These are phyloP conservation scores for Epinotia nisella DNA, from an alignment of 2,888 invertebrate genomes.

Conservation along the genomic window DNA sequence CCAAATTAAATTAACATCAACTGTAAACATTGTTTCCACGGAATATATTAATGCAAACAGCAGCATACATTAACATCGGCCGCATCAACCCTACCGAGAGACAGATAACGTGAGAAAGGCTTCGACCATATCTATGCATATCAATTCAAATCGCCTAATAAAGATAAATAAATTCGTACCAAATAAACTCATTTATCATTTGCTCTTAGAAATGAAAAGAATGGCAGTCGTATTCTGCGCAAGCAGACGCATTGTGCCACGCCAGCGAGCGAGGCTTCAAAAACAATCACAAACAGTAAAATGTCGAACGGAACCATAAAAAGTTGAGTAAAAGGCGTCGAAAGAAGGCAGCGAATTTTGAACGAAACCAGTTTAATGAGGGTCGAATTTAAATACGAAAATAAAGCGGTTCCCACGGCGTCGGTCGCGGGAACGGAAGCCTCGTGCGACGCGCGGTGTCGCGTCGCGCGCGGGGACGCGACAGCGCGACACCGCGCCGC, in stretches of 20 bases:
- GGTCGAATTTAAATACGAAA: conserved; percentile 85
- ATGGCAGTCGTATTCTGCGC: conserved; percentile 65
- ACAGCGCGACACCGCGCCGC: conserved; percentile 53
- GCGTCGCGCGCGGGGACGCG: conserved; percentile 58
- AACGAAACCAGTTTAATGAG: conserved; percentile 84
- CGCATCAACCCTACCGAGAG: not conserved
- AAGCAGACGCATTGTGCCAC: conserved; percentile 64
- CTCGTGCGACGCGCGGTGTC: conserved; percentile 57
- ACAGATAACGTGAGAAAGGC: conserved; percentile 22
- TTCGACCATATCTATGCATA: conserved; percentile 14
- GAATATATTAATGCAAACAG: conserved; percentile 56
- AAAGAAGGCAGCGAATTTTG: conserved; percentile 85
- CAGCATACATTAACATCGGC: conserved; percentile 23
- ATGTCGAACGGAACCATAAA: conserved; percentile 84
- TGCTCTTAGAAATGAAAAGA: conserved; percentile 64
- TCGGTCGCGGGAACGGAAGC: conserved; percentile 84
- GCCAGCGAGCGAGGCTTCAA: conserved; percentile 64
- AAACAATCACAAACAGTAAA: conserved; percentile 77
- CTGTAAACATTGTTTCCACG: conserved; percentile 64
- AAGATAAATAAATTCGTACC: conserved; percentile 39
- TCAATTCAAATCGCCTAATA: conserved; percentile 27
- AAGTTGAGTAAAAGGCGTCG: conserved; percentile 85
- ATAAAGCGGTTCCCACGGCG: conserved; percentile 83
- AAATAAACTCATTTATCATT: conserved; percentile 50
- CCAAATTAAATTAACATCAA: conserved; percentile 76